Base-by-base conservation (phyloP, 2,113 vertebrate genomes). In the Triplophysa dalaica region DNA sequence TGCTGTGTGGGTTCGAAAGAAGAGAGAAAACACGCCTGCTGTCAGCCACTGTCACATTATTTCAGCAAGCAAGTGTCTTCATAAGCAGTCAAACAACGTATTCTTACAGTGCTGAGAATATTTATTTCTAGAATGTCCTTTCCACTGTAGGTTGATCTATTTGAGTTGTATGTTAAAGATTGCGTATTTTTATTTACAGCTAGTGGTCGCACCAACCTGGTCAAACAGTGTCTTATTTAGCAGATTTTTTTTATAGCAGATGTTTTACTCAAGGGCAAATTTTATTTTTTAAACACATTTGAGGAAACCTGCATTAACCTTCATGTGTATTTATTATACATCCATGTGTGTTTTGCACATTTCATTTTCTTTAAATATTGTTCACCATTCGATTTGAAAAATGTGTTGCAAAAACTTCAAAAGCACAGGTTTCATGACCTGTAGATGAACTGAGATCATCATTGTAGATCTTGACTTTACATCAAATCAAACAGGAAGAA, bases 1-100 rank as follows among this genome's bases (percentile, higher is more conserved):
- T n/a, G 14, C 41, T 45, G 41, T 62, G 73, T 29, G 41, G 21
- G 22, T 63, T 75, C 29, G 60, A 75, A 63, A 75, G 63, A 75
- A 21, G 0, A 45, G 58, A 45, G 60, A 22, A 62, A 48, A 50
- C 17, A 1, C 19, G 22, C 60, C 73, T 63, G 73, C 73, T 75
- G 60, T 63, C 63, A 60, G 60, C 22, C 38, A 63, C 22, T 29
- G 73, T 75, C 43, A 9, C 41, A 26, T 75, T 10, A 16, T 75
- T 63, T 63, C 60, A 63, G 41, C 60, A 63, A 21, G 21, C 45
- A n/a, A 21, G 16, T 56, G 11, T 17, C 54, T 22, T 33, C 19
- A 58, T 41, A 72, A 41, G 50, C 1, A 19, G 26, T 58, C 29
- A 21, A 72, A 58, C 26, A 56, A 38, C 5, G 0, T 11, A 10